These are phyloP conservation scores for Enteromius trimaculatus DNA, from an alignment of 2,797 vertebrate genomes.

Conservation along the genomic window DNA sequence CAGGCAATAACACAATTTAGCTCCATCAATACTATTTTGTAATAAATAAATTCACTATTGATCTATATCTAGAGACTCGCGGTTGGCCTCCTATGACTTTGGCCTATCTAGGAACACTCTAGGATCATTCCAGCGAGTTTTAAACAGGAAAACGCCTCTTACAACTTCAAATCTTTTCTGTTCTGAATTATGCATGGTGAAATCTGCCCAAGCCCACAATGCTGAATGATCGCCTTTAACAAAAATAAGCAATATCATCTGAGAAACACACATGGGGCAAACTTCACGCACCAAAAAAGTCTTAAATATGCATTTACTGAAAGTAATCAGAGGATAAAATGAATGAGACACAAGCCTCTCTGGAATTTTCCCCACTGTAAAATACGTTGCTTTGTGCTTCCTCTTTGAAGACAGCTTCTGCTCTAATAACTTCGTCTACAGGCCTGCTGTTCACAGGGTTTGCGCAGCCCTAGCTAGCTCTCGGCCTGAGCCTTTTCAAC, in stretches of 20 bases:
- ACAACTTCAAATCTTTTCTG: background rate
- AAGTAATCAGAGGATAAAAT: slow-evolving; percentile 36
- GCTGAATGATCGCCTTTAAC: background rate
- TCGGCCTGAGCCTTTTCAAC: slow-evolving; percentile 59
- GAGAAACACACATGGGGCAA: background rate
- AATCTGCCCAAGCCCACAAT: background rate
- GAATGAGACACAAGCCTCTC: slow-evolving; percentile 46
- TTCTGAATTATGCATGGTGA: background rate
- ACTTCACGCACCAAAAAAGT: background rate
- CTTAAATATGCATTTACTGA: slow-evolving; percentile 25
- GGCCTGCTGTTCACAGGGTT: slow-evolving; percentile 54
- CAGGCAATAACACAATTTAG: background rate
- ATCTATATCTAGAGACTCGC: slow-evolving; percentile 3
- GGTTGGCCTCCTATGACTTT: background rate
- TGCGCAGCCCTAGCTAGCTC: slow-evolving; percentile 57
- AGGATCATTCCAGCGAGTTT: background rate
- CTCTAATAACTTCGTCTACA: slow-evolving; percentile 66
- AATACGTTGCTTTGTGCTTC: slow-evolving; percentile 5
- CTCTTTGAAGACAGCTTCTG: slow-evolving; percentile 68
- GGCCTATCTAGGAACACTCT: background rate
- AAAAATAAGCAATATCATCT: slow-evolving; percentile 4
- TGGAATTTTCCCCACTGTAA: slow-evolving; percentile 52
- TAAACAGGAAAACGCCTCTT: background rate
- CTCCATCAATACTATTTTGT: background rate
- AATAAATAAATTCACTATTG: background rate